Evolutionary conservation across 2,113 vertebrate species (phyloP), one percentile per base, ranked within the genome.

Genomic region (Trichechus manatus): DNA sequence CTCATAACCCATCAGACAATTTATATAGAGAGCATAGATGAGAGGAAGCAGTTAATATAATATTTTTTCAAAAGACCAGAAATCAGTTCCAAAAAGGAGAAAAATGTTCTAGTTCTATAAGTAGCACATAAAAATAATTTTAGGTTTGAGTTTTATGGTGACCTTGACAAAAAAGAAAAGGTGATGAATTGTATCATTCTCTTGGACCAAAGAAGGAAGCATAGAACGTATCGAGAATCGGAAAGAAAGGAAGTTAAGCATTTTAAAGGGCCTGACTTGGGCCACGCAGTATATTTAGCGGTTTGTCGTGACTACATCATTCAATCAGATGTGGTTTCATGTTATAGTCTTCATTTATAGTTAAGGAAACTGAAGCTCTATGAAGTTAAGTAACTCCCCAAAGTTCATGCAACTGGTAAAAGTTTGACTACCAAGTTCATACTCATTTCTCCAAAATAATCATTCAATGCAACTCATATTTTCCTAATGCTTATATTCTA

Each of bases 131-230:
- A 4, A 47, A 68, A 64, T 11, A 47, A 66, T 50, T 47, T 27
- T 66, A 85, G 19, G 44, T 68, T 86, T 95, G 39, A 27, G 75
- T 89, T 93, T 93, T 93, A 50, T 93, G 10, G 20, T 36, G 87
- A 80, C 14, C 8, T 61, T 42, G 44, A 72, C 25, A 44, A 66
- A 88, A 74, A 39, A 83, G 14, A 27, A 42, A 87, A 78, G 23
- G 1, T 15, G 1, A 86, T 79, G 13, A 47, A 53, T 61, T 83
- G 0, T 68, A 9, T 44, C 33, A 68, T 68, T 36, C 20, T 91
- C 17, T 70, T 84, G 47, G 2, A 22, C 68, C 63, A 86, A 36
- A 82, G 44, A 75, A 89, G 13, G 29, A 86, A 74, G 20, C 31
- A 84, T 15, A 77, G 27, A 83, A 25, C 75, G 3, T 20, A 75